Evolutionary conservation across 2,888 invertebrate genomes (phyloP).

Genomic region (Tetheella fluctuosa): DNA sequence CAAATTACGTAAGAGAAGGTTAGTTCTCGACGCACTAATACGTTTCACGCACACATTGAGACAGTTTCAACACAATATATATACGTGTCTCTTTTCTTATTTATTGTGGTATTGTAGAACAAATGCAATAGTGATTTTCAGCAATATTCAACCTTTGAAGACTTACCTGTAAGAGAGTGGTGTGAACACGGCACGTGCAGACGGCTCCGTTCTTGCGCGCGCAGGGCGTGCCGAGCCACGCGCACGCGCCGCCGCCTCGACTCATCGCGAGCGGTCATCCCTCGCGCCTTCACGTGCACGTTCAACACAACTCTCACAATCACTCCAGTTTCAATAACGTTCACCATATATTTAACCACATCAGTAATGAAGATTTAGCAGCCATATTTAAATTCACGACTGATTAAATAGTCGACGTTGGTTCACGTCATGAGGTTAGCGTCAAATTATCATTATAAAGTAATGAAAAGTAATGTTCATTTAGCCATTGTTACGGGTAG

Average conservation of each 20-base stretch:
- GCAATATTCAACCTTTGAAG: background rate
- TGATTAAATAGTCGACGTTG: background rate
- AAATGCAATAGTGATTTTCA: no score
- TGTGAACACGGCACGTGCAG: conserved; percentile 76
- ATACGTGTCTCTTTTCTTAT: no score
- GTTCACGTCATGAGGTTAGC: background rate
- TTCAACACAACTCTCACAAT: conserved; percentile 27
- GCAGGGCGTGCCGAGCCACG: conserved; percentile 79
- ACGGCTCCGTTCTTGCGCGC: conserved; percentile 77
- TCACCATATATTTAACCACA: background rate
- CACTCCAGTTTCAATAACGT: background rate
- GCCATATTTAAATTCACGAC: background rate
- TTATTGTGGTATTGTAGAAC: no score
- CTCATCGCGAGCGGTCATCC: conserved; percentile 73
- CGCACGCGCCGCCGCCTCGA: conserved; percentile 77
- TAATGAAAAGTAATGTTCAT: background rate
- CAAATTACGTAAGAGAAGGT: no score
- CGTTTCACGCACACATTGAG: no score
- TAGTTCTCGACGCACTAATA: no score
- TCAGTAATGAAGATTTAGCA: background rate
- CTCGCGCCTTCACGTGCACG: conserved; percentile 37
- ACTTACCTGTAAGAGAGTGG: conserved; percentile 67
- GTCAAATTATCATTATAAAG: background rate
- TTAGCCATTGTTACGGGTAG: background rate
- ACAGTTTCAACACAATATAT: no score